Base-by-base conservation (phyloP, 2,113 vertebrate genomes). In the Lagopus muta region DNA sequence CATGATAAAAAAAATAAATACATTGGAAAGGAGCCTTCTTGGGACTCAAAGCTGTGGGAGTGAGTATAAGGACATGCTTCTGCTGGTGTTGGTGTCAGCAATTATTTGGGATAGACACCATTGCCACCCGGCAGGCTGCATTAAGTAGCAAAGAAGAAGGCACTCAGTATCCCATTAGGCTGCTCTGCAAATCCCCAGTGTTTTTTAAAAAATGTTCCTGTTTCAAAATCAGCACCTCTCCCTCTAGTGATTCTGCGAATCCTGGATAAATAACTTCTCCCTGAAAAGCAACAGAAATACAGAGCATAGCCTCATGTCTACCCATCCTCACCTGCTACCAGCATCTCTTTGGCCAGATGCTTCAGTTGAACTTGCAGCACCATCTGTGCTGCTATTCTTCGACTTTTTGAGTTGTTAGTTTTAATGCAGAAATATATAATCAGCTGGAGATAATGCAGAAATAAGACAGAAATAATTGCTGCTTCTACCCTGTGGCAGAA, bases 351-450 rank as follows among this genome's bases (percentile, higher is more conserved):
- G 36, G 69, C 28, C 67, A 82, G 54, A 67, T 11, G 19, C 67
- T 65, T 90, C 71, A 27, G 27, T 32, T 60, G 43, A 70, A 38
- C 7, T 60, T n/a, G 32, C 0, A 87, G 54, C 25, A 79, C 34
- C 13, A 30, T 22, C 11, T 4, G 0, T 2, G 20, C 43, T 38
- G 57, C 21, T 79, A 12, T 28, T 87, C 45, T 30, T 58, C 43
- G 48, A 28, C 48, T 32, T 9, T 24, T 57, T 7, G 4, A 27
- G 24, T 43, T 28, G 40, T 47, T 21, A n/a, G 38, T 48, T 85
- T 82, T 40, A 87, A 79, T 65, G 78, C 11, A 89, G 73, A 88
- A 79, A 86, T 89, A 43, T 24, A 48, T 1, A 40, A 90, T 32
- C 48, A 73, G 25, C 20, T 50, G 19, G 20, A 87, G 38, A 19